Evolutionary conservation across 2,797 vertebrate species (phyloP), one percentile per base, ranked within the genome.

Genomic region (Triplophysa bombifrons): DNA sequence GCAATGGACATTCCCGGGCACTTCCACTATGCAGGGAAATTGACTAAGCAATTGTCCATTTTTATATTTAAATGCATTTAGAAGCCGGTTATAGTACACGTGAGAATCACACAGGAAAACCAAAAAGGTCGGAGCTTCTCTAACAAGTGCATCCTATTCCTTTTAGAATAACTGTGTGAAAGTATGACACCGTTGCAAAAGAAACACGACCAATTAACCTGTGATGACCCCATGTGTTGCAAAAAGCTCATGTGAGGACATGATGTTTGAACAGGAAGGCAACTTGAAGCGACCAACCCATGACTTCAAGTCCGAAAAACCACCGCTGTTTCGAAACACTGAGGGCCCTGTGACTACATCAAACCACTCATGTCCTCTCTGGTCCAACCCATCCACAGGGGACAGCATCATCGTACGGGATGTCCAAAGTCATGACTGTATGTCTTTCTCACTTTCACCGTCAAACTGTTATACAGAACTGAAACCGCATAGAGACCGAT

Each of bases 361-460:
- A n/a, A 51, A 30, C 30, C 30, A 30, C 55, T 64, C 34, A 71
- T 3, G 14, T 61, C 30, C 56, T 38, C 61, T 46, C 44, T 46
- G 38, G 60, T 66, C 8, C 69, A 25, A 44, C 22, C 51, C 38
- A 17, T 72, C 30, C 38, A 34, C 77, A 46, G 41, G 77, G 63
- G 61, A 72, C 63, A 72, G 51, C 61, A 66, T 72, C 77, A 72
- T 66, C 61, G 19, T 73, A 73, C 70, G 10, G 77, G 77, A 80
- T 73, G 50, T 58, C 70, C 27, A 17, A 65, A 66, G 50, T 46
- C 77, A 79, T 64, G 44, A 22, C 55, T 72, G 22, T 56, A 41
- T 55, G 50, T 51, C 20, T 70, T 41, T 53, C 77, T 53, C 76
- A 64, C 72, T 66, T 78, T 75, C 60, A 60, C 46, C 58, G 38